phyloP scores from a whole-genome alignment of 2,113 vertebrate genomes.

The Zapus hudsonius region DNA sequence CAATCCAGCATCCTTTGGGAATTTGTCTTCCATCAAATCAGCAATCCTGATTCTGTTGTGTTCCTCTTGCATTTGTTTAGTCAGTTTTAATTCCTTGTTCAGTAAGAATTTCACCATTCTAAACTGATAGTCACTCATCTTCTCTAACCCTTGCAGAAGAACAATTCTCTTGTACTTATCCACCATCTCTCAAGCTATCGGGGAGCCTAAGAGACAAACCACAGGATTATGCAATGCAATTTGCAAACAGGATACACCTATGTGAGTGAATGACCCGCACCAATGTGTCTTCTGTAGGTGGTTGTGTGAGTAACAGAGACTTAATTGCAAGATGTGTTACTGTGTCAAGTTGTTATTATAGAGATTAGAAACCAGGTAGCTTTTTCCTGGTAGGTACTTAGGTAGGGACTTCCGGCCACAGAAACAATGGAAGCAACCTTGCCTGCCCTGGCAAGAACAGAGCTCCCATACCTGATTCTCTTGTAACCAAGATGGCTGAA shows the following conservation, averaged over 20 bases:
- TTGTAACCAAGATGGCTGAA: too few species aligned
- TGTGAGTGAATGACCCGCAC: too few species aligned
- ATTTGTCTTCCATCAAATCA: constrained; percentile 5
- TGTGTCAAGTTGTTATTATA: too few species aligned
- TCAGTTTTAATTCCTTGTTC: neutral
- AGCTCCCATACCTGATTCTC: too few species aligned
- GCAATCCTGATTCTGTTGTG: constrained; percentile 22
- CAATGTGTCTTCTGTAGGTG: too few species aligned
- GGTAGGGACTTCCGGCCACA: too few species aligned
- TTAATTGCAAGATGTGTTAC: neutral
- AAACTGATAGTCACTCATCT: neutral
- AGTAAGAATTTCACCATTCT: neutral
- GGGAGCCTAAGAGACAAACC: neutral
- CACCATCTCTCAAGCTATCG: neutral
- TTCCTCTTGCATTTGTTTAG: neutral
- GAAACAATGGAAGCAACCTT: too few species aligned
- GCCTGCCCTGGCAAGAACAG: too few species aligned
- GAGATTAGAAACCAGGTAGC: too few species aligned
- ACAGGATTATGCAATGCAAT: neutral
- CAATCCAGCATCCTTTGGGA: neutral
- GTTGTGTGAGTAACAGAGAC: neutral
- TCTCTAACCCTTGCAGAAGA: neutral
- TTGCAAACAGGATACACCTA: too few species aligned
- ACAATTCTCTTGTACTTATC: constrained; percentile 4
- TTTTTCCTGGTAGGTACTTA: too few species aligned